phyloP scores from a whole-genome alignment of 2,888 invertebrate species.

The Minunthozetes semirufus region DNA sequence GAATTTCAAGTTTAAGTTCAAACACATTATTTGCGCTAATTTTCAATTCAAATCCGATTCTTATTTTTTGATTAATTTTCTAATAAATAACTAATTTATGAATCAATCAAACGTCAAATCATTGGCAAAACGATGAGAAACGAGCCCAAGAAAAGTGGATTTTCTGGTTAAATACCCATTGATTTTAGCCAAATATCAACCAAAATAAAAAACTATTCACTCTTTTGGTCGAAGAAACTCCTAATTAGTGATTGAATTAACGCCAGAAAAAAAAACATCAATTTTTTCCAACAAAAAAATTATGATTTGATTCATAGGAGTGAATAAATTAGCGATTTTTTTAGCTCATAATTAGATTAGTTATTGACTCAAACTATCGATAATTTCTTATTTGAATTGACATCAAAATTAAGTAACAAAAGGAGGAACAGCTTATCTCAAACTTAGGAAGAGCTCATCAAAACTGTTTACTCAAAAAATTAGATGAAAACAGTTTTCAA shows the following conservation, averaged over 20 bases:
- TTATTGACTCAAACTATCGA: too few relatives aligned
- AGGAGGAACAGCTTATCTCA: too few relatives aligned
- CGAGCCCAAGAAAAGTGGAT: background rate
- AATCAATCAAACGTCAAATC: slow-evolving; percentile 3
- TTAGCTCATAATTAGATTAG: too few relatives aligned
- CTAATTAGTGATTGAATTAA: slow-evolving; percentile 1
- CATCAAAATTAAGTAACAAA: too few relatives aligned
- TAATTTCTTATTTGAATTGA: too few relatives aligned
- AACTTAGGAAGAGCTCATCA: too few relatives aligned
- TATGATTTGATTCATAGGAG: background rate
- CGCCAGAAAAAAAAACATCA: too few relatives aligned
- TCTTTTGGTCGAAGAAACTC: background rate
- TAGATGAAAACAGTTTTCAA: too few relatives aligned
- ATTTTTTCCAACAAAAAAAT: background rate
- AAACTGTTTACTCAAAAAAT: too few relatives aligned
- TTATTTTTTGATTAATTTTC: background rate
- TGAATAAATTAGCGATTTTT: too few relatives aligned
- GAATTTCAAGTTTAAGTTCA: background rate
- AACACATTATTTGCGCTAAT: background rate
- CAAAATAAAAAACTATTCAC: background rate
- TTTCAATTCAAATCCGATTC: background rate
- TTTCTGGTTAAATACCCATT: background rate
- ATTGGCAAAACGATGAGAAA: background rate
- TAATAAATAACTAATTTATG: background rate
- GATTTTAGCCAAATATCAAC: background rate